Conservation (phyloP, 2,888 invertebrate genomes). For the Sarcophaga carnaria region DNA sequence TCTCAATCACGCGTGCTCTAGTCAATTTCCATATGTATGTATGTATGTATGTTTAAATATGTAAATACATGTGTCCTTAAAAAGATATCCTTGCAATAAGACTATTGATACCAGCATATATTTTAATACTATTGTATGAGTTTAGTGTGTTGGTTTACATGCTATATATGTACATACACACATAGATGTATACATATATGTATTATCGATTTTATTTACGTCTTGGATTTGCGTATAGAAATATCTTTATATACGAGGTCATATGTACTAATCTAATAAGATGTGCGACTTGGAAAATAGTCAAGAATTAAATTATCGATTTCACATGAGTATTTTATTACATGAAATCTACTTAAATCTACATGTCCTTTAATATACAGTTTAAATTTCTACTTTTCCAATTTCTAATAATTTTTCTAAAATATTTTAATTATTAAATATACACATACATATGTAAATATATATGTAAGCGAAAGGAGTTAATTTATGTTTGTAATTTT, state of each 20-base stretch:
- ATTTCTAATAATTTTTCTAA: no score
- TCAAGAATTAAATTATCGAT: conserved; percentile 67
- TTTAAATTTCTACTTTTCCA: no score
- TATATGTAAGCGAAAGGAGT: no score
- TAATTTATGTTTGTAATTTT: no score
- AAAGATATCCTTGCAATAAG: conserved; percentile 37
- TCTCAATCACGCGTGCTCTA: no score
- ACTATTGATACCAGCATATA: conserved; percentile 42
- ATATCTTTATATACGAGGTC: not conserved
- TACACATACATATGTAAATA: no score
- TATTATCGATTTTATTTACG: no score
- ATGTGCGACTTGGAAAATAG: conserved; percentile 40
- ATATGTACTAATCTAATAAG: conserved; percentile 11
- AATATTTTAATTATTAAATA: no score
- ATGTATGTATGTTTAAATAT: not conserved
- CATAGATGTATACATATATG: no score
- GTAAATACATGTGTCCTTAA: not conserved
- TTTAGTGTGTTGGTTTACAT: no score
- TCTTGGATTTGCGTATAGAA: not conserved
- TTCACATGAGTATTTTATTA: conserved; percentile 62
- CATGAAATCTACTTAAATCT: conserved; percentile 41
- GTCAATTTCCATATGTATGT: not conserved
- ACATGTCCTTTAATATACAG: not conserved
- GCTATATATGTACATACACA: not conserved
- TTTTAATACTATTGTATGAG: conserved; percentile 25